A percentile compares a stretch with the other conserved stretches of the same genome.
Evolutionary conservation across 2,797 vertebrate species (phyloP).

Genomic region (Phataginus tetradactyla): DNA sequence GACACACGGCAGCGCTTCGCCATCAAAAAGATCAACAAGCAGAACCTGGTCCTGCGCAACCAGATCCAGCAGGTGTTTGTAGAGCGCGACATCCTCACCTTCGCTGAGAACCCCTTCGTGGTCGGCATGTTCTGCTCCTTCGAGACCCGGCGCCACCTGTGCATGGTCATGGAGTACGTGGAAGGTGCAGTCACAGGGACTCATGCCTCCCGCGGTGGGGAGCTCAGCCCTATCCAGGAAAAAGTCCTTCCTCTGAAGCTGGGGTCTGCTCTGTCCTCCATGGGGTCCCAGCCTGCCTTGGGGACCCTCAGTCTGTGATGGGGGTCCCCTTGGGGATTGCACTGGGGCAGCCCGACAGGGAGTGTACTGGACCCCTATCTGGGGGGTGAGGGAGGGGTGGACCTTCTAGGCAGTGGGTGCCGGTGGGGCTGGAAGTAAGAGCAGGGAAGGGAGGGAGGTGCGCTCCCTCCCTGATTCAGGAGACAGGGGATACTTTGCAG

Average conservation of each 20-base stretch:
- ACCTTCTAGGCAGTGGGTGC: neutral
- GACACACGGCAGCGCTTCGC: constrained; percentile 97
- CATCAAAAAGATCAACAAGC: constrained; percentile 99
- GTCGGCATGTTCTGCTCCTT: constrained; percentile 99
- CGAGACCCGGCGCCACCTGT: constrained; percentile 95
- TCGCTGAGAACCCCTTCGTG: constrained; percentile 98
- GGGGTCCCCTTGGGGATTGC: neutral
- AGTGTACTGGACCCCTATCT: neutral
- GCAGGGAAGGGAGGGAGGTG: too few relatives aligned
- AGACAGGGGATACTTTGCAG: neutral
- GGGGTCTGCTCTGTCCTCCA: neutral
- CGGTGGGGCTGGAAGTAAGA: neutral
- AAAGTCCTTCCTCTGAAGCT: neutral
- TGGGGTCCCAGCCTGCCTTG: neutral
- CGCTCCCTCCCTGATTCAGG: neutral
- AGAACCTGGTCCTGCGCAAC: constrained; percentile 97
- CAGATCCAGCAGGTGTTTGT: constrained; percentile 99
- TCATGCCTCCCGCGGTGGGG: neutral
- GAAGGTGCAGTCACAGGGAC: constrained; percentile 90
- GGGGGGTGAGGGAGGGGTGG: neutral
- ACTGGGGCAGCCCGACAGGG: neutral
- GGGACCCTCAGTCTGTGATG: neutral
- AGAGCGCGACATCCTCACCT: constrained; percentile 98
- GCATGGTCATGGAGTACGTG: constrained; percentile 99
- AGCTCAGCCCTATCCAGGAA: neutral